Evolutionary conservation across 2,113 vertebrate genomes (phyloP).

Genomic region (Onychostruthus taczanowskii): DNA sequence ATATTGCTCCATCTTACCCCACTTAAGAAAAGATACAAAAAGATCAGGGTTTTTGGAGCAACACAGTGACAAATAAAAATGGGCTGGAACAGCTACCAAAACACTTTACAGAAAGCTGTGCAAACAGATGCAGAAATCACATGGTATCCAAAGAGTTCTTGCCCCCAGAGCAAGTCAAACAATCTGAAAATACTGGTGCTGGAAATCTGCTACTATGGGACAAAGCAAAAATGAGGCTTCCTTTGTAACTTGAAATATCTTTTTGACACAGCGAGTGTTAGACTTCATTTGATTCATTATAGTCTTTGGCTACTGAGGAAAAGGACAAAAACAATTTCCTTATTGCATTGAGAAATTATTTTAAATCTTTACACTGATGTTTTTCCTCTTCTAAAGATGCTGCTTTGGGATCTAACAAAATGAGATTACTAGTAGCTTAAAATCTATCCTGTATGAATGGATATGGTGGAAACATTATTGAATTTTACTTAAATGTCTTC

Average conservation of each 20-base stretch:
- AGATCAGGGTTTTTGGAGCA: neutral
- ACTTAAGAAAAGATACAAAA: neutral
- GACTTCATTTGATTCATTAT: neutral
- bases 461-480: neutral
- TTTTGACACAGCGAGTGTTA: neutral
- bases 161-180: neutral
- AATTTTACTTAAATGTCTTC: neutral
- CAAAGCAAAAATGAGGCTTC: neutral
- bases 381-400: neutral
- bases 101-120: neutral
- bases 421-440: neutral
- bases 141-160: neutral
- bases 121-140: neutral
- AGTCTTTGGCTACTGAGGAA: neutral
- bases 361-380: neutral
- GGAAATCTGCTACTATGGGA: neutral
- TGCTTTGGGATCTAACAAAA: neutral
- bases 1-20: neutral
- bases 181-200: neutral
- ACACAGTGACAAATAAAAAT: neutral
- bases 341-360: neutral
- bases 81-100: neutral
- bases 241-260: neutral
- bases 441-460: neutral
- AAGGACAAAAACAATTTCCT: neutral